Base-by-base conservation (phyloP, 1,140 invertebrate genomes). In the Pteromalus puparum region DNA sequence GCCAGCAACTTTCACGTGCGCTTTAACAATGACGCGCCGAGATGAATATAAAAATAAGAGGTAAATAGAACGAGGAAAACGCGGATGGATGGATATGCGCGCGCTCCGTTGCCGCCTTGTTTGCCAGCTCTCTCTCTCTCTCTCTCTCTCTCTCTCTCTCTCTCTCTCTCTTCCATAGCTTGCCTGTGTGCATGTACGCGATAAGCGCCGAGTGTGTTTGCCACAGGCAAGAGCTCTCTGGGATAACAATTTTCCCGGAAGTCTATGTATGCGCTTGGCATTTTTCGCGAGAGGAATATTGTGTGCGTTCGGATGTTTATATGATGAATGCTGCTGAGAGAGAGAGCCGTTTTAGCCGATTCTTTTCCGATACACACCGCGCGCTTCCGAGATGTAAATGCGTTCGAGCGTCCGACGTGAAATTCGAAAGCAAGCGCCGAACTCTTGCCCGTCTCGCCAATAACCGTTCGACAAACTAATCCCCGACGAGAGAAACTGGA, bases 391-490 rank as follows among this genome's bases (percentile, higher is more conserved):
- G 9, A 42, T 12, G 38, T 42, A 42, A 42, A 42, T 42, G 38
- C 34, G 34, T 34, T 34, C 2, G 34, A 34, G 38, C 10, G 38
- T 42, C 7, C 1, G 38, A 42, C 38, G 38, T 42, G 38, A 42
- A 9, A 42, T 42, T 42, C 38, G 6, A 42, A 42, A 42, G 38
- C 38, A 42, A 42, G 38, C 1, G 38, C 38, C 38, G 38, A 42
- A 53, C 48, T 53, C 18, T 21, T 2, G 48, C 48, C 6, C 34
- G 53, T 2, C 21, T 1, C 18, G 24, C 46, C 46, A 82, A 82
- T 53, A 75, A 82, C 61, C 74, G 74, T 82, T 82, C 70, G 74
- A 61, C 81, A 65, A 82, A 82, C 72, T 75, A 42, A 82, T 82
- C 34, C 53, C 18, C 53, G 18, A 6, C 24, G 26, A 26, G 18